Percentiles rank a stretch among this genome's conserved stretches.
These are phyloP conservation scores for Meteorus colon DNA, from an alignment of 2,888 invertebrate genomes.

Conservation along the genomic window DNA sequence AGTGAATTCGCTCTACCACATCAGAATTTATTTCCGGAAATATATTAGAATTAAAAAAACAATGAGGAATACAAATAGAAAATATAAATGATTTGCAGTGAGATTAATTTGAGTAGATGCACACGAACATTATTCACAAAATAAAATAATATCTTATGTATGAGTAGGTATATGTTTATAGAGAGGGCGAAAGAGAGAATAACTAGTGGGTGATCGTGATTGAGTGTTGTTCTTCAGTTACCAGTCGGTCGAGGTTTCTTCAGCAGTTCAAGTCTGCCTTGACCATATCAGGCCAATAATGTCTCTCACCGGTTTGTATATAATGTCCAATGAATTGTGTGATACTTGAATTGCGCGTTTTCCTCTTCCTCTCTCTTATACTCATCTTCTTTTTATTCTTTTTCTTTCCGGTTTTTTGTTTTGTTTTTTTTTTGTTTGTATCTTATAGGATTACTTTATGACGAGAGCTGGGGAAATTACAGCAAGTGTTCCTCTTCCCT, in stretches of 20 bases:
- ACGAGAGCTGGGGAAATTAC: conserved; percentile 70
- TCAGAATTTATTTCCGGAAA: conserved; percentile 22
- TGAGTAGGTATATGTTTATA: not conserved
- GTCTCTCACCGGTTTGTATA: conserved; percentile 60
- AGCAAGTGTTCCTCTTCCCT: conserved; percentile 62
- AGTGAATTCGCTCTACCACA: not conserved
- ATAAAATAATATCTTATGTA: conserved; percentile 43
- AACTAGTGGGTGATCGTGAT: conserved; percentile 32
- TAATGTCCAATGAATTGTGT: conserved; percentile 37
- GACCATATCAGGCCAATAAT: conserved; percentile 69
- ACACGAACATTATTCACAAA: conserved; percentile 24
- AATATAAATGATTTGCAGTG: conserved; percentile 11
- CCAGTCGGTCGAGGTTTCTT: conserved; percentile 54
- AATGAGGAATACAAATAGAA: not conserved
- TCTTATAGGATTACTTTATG: conserved; percentile 42
- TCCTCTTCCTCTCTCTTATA: conserved; percentile 36
- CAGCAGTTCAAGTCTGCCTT: conserved; percentile 61
- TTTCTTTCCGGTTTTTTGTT: conserved; percentile 25
- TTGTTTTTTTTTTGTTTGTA: conserved; percentile 35
- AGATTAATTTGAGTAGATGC: not conserved
- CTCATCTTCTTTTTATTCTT: conserved; percentile 28
- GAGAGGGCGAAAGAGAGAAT: conserved; percentile 25
- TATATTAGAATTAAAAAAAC: conserved; percentile 10
- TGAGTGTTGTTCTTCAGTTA: conserved; percentile 25
- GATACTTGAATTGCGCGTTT: conserved; percentile 28